Base-by-base conservation (phyloP, 2,888 invertebrate genomes). In the Parelbella ahira region DNA sequence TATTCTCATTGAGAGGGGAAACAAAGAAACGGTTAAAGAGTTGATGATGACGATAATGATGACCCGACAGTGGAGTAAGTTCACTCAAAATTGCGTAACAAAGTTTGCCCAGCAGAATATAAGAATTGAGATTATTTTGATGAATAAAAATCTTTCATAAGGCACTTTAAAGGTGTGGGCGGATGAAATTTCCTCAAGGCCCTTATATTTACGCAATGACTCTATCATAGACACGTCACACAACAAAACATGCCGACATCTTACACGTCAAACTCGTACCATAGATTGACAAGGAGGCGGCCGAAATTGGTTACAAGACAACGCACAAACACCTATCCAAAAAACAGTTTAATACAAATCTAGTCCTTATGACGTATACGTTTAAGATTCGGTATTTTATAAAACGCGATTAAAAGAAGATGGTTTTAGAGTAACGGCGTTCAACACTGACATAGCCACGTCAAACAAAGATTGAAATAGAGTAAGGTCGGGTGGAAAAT, bases 271-370 rank as follows among this genome's bases (percentile, higher is more conserved):
- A 57, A 51, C 25, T 47, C 45, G 29, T 49, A 48, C 50, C 44
- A 47, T 38, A 47, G 48, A 58, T 59, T 60, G 63, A 63, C 63
- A 60, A 45, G 60, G 50, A 47, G 48, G 51, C 50, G 50, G 46
- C 49, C 44, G 49, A 49, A 48, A 49, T 50, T 47, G 45, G 41
- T 46, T 44, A 45, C 37, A 29, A 23, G 43, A 29, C 11, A 21
- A 13, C 8, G 28, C 6, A 43, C 6, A 23, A 27, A 34, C 23
- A 12, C 13, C 6, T 24, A 12, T 23, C 8, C 19, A 1, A 9
- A 29, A 24, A 8, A 15, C 2, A 3, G 1, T 4, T 6, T 23
- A 9, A 27, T n/a, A 12, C 7, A 3, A 52, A 32, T 27, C 13
- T 34, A 21, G 23, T n/a, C 27, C 20, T 24, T 53, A 48, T 24